phyloP scores from a whole-genome alignment of 2,888 invertebrate species.

The Brachypalpus laphriformis region DNA sequence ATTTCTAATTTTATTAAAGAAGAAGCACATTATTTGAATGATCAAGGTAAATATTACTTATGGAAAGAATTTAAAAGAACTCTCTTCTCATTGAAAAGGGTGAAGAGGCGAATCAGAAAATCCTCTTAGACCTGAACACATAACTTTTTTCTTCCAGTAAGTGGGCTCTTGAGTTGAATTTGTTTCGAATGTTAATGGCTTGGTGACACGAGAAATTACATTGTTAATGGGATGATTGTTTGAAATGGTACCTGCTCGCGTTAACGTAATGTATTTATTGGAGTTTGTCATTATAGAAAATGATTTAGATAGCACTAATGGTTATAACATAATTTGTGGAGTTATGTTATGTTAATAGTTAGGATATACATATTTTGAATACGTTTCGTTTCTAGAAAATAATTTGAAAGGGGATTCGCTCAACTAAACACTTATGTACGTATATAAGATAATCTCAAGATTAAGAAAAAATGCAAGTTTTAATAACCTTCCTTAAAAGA shows the following conservation, averaged over 20 bases:
- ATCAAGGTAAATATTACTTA: slow-evolving; percentile 30
- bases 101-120: slow-evolving; percentile 6
- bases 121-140: not conserved
- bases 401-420: too few relatives aligned
- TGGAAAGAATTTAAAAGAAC: not conserved
- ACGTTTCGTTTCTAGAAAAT: too few relatives aligned
- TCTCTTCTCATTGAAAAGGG: not conserved
- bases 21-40: slow-evolving; percentile 6
- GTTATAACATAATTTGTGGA: not conserved
- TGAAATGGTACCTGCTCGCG: not conserved
- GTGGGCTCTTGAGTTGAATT: slow-evolving; percentile 16
- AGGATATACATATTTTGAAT: too few relatives aligned
- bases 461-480: too few relatives aligned
- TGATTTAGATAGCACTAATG: not conserved
- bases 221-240: slow-evolving; percentile 2
- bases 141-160: not conserved
- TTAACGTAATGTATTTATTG: slow-evolving; percentile 4
- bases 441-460: too few relatives aligned
- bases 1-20: slow-evolving; percentile 17
- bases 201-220: slow-evolving; percentile 17
- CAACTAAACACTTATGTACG: too few relatives aligned
- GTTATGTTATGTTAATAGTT: not conserved
- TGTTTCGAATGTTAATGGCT: slow-evolving; percentile 13
- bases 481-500: too few relatives aligned
- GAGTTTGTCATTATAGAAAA: not conserved